Percentiles rank a stretch among this genome's conserved stretches.
These are phyloP conservation scores for Diplosoma virens DNA, from an alignment of 23 tunicate species.

Conservation along the genomic window DNA sequence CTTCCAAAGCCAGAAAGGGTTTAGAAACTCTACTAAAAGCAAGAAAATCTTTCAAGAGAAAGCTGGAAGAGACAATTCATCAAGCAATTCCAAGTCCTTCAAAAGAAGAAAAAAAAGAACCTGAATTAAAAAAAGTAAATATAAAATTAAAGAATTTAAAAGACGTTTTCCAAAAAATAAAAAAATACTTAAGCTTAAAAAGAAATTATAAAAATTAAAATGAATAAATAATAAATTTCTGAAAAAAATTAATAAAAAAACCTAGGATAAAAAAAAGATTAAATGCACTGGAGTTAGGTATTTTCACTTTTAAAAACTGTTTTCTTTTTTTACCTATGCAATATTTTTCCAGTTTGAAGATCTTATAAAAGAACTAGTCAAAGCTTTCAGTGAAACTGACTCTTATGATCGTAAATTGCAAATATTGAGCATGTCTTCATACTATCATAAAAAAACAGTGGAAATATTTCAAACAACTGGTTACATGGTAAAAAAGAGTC, in stretches of 20 bases:
- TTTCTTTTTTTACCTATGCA: neutral
- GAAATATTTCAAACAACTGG: neutral
- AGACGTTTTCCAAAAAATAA: neutral
- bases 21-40: neutral
- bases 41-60: neutral
- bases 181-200: neutral
- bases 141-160: neutral
- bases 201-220: neutral
- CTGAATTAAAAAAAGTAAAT: neutral
- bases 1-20: neutral
- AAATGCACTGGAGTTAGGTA: neutral
- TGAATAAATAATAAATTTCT: neutral
- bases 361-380: neutral
- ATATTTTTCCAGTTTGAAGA: neutral
- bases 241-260: neutral
- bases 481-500: neutral
- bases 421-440: neutral
- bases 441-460: neutral
- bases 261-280: neutral
- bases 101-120: neutral
- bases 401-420: neutral
- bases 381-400: neutral
- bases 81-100: neutral
- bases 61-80: neutral
- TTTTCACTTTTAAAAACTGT: neutral